Conservation (phyloP, 35 echinoderm and acorn worm genomes). For the Ptychodera flava region DNA sequence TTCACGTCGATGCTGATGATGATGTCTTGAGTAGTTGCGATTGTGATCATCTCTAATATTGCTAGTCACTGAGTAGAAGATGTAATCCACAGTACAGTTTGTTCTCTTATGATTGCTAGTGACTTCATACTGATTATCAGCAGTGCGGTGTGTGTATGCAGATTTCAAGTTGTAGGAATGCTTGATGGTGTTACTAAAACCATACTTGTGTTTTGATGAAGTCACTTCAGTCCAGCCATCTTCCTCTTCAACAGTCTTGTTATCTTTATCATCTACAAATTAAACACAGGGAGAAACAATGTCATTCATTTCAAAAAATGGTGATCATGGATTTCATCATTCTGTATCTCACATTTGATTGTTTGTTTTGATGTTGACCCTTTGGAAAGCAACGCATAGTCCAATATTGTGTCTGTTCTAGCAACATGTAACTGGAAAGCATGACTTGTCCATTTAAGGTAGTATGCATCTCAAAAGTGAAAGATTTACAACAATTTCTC, state of each 20-base stretch:
- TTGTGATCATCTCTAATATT: not conserved
- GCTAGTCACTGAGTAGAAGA: constrained; percentile 31
- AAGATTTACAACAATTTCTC: too few species aligned
- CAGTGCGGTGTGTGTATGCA: constrained; percentile 11
- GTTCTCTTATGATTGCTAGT: constrained; percentile 86
- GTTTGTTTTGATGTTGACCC: too few species aligned
- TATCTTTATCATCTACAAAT: not conserved
- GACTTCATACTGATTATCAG: not conserved
- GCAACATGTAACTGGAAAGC: too few species aligned
- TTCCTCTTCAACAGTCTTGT: not conserved
- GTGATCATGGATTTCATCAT: not conserved
- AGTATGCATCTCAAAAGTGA: too few species aligned
- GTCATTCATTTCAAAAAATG: not conserved
- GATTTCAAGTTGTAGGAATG: constrained; percentile 50
- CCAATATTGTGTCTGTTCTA: too few species aligned
- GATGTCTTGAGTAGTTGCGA: not conserved
- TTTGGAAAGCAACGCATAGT: too few species aligned
- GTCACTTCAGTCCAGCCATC: not conserved
- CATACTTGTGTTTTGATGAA: not conserved
- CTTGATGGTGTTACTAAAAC: not conserved
- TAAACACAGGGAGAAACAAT: not conserved
- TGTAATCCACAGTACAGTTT: constrained; percentile 96
- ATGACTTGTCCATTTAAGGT: too few species aligned
- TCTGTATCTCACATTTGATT: too few species aligned
- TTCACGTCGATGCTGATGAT: not conserved